Evolutionary conservation across 2,888 invertebrate species (phyloP).

Genomic region (Microctonus hyperodae): DNA sequence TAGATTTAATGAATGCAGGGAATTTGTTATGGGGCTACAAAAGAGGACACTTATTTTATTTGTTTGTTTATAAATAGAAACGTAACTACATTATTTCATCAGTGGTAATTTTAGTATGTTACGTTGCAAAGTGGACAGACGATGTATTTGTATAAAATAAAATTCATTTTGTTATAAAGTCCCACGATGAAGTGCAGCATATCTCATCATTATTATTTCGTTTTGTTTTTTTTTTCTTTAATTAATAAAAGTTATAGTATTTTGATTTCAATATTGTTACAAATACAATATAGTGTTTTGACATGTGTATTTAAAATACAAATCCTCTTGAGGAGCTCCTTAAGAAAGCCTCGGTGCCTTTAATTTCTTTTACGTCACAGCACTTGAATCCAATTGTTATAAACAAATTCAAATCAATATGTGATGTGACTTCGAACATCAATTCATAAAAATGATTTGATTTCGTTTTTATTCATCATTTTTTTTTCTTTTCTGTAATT

Average conservation of each 20-base stretch:
- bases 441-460: constrained; percentile 15
- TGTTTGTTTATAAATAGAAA: constrained; percentile 46
- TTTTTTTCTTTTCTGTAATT: constrained; percentile 7
- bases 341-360: constrained; percentile 39
- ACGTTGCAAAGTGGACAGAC: constrained; percentile 50
- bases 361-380: constrained; percentile 31
- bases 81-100: constrained; percentile 40
- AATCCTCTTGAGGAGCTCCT: constrained; percentile 41
- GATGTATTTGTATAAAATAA: constrained; percentile 57
- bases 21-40: constrained; percentile 48
- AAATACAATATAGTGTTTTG: constrained; percentile 14
- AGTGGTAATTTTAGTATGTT: constrained; percentile 45
- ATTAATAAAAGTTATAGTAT: constrained; percentile 11
- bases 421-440: constrained; percentile 15
- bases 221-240: constrained; percentile 21
- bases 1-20: constrained; percentile 49
- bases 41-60: constrained; percentile 45
- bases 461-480: too few species aligned
- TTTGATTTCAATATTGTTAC: constrained; percentile 25
- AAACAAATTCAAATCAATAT: too few species aligned
- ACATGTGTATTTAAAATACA: not conserved
- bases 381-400: constrained; percentile 5
- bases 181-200: constrained; percentile 40
- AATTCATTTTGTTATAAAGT: constrained; percentile 55
- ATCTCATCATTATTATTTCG: constrained; percentile 26